Conservation (phyloP, 2,797 vertebrate species). For the Hylomyscus alleni region DNA sequence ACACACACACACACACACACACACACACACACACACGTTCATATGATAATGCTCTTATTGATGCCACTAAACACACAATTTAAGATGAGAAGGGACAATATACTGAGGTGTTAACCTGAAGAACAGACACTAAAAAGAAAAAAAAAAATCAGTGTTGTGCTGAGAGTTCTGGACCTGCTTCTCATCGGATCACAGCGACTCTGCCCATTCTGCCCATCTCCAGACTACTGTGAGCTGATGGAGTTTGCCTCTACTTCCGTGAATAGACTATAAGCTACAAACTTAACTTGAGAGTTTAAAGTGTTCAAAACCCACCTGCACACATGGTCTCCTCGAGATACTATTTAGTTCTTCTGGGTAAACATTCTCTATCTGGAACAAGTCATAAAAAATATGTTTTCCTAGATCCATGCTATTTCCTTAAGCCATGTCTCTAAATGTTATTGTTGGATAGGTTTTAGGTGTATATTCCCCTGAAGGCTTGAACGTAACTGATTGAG, state of each 20-base stretch:
- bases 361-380: conserved; percentile 52
- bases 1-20: neutral
- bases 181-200: neutral
- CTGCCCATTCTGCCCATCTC: neutral
- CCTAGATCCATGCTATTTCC: conserved; percentile 1
- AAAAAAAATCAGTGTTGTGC: neutral
- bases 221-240: neutral
- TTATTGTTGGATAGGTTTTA: neutral
- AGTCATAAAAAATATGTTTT: conserved; percentile 60
- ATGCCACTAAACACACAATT: neutral
- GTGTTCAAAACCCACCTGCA: conserved; percentile 9
- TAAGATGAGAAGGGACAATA: neutral
- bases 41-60: neutral
- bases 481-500: neutral
- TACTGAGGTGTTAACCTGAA: conserved; percentile 3
- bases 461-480: neutral
- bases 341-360: conserved; percentile 43
- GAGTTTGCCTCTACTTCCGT: neutral
- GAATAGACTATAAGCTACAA: neutral
- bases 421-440: conserved; percentile 1
- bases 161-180: neutral
- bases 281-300: neutral
- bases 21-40: neutral
- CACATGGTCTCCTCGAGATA: neutral
- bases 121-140: neutral